Conservation (phyloP, 2,888 invertebrate species). For the Clusia tigrina region DNA sequence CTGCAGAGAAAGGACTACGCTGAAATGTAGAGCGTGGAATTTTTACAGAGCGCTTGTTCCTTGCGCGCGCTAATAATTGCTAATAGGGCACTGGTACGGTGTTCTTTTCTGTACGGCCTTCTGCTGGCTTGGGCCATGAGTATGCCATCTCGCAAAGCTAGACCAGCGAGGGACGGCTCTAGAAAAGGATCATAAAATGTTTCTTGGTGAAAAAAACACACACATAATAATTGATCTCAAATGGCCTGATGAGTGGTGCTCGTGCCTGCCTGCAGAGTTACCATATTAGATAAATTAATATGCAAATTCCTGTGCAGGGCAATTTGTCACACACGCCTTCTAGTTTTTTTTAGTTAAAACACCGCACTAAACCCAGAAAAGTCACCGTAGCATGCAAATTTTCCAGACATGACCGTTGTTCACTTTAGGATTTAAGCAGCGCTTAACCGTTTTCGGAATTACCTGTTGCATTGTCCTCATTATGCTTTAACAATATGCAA, state of each 20-base stretch:
- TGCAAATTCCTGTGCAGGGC: background rate
- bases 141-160: background rate
- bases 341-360: background rate
- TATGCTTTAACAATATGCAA: background rate
- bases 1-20: background rate
- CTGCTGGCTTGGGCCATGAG: background rate
- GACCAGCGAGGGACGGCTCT: background rate
- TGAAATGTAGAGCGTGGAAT: background rate
- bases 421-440: slow-evolving; percentile 19
- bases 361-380: background rate
- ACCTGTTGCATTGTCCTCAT: background rate
- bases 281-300: background rate
- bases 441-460: slow-evolving; percentile 5
- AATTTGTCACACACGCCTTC: background rate
- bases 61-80: background rate
- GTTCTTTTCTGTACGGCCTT: background rate
- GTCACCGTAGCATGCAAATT: slow-evolving; percentile 37
- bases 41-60: background rate
- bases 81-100: background rate
- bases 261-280: background rate
- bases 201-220: background rate
- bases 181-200: background rate
- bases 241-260: background rate
- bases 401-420: slow-evolving; percentile 51
- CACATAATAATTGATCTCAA: slow-evolving; percentile 2